Percentiles rank a stretch among this genome's conserved stretches.
These are phyloP conservation scores for Erebia ligea DNA, from an alignment of 2,888 invertebrate species.

Conservation along the genomic window DNA sequence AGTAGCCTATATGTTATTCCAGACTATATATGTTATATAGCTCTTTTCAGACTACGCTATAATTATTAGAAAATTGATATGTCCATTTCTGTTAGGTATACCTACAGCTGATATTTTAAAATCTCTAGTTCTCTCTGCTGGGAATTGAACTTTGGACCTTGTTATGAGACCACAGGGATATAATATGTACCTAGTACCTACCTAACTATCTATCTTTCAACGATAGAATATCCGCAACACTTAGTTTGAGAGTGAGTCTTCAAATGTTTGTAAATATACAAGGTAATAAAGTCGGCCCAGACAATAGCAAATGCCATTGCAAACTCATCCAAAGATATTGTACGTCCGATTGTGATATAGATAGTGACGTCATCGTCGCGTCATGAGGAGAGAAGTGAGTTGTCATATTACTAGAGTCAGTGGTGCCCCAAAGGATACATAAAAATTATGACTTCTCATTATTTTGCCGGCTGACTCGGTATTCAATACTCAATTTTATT, in stretches of 20 bases:
- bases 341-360: not conserved
- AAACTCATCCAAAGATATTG: not conserved
- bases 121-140: not conserved
- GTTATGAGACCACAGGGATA: not conserved
- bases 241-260: not conserved
- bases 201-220: too few relatives aligned
- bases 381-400: not conserved
- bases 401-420: not conserved
- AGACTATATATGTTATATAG: too few relatives aligned
- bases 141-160: not conserved
- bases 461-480: too few relatives aligned
- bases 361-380: conserved; percentile 10
- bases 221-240: not conserved
- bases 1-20: too few relatives aligned
- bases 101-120: not conserved
- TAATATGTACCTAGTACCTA: too few relatives aligned
- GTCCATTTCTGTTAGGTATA: too few relatives aligned
- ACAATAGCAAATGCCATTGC: conserved; percentile 18
- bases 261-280: conserved; percentile 15
- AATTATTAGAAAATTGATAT: too few relatives aligned
- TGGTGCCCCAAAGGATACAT: not conserved
- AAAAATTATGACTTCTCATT: too few relatives aligned
- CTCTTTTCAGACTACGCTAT: too few relatives aligned
- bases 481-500: too few relatives aligned
- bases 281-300: not conserved